phyloP scores from a whole-genome alignment of 2,888 invertebrate species.

The Drosophila kambysellisi region DNA sequence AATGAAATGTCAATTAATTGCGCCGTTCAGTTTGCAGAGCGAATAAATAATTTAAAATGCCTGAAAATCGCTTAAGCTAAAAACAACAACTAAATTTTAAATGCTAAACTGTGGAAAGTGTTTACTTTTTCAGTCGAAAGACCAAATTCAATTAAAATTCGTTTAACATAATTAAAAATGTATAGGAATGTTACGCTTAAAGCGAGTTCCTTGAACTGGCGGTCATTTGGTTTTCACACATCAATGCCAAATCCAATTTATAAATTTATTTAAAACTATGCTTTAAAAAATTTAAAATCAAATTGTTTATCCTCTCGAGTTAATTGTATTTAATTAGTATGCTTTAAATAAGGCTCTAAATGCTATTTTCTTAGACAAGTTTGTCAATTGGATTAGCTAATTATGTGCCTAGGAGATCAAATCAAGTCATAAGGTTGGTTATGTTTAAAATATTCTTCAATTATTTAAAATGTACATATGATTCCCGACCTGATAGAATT shows the following conservation, averaged over 20 bases:
- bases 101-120: slow-evolving; percentile 7
- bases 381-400: background rate
- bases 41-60: slow-evolving; percentile 7
- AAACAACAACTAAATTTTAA: background rate
- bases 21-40: background rate
- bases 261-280: background rate
- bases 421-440: background rate
- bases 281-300: background rate
- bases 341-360: no score
- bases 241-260: slow-evolving; percentile 8
- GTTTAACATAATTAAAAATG: slow-evolving; percentile 9
- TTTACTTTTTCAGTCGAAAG: slow-evolving; percentile 3
- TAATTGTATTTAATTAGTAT: background rate
- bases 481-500: background rate
- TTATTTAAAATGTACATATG: background rate
- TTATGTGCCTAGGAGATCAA: background rate
- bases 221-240: slow-evolving; percentile 14
- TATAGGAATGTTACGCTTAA: background rate
- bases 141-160: background rate
- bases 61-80: slow-evolving; percentile 2
- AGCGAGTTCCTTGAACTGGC: slow-evolving; percentile 23
- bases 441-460: background rate
- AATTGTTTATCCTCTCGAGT: background rate
- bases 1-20: slow-evolving; percentile 6
- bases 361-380: background rate